Percentiles rank a stretch among this genome's conserved stretches.
phyloP scores from a whole-genome alignment of 2,113 vertebrate genomes.

The Scomber japonicus region DNA sequence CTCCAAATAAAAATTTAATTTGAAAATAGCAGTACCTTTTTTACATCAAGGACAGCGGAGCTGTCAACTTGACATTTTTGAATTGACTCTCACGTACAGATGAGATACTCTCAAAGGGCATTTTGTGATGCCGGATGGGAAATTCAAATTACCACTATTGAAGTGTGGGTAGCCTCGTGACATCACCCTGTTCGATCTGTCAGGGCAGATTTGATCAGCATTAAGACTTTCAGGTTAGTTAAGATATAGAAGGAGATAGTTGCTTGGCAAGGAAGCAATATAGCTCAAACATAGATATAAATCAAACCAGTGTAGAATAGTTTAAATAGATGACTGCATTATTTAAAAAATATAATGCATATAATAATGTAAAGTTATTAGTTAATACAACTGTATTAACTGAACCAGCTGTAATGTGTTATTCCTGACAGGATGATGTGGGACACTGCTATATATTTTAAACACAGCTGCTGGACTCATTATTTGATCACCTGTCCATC shows the following conservation, averaged over 20 bases:
- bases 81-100: slow-evolving; percentile 24
- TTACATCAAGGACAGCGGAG: slow-evolving; percentile 23
- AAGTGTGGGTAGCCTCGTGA: slow-evolving; percentile 7
- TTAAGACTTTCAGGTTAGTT: slow-evolving; percentile 35
- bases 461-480: slow-evolving; percentile 52
- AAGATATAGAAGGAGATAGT: background rate
- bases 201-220: slow-evolving; percentile 26
- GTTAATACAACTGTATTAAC: background rate
- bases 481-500: slow-evolving; percentile 70
- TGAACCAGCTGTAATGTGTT: slow-evolving; percentile 11
- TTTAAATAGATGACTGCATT: no score
- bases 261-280: background rate
- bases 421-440: slow-evolving; percentile 27
- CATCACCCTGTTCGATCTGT: background rate
- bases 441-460: slow-evolving; percentile 36
- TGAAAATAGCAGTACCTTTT: slow-evolving; percentile 25
- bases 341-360: no score
- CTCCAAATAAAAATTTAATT: slow-evolving; percentile 40
- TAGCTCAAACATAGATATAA: background rate
- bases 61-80: slow-evolving; percentile 43
- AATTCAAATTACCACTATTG: slow-evolving; percentile 13
- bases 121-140: slow-evolving; percentile 20
- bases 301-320: background rate
- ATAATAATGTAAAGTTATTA: no score
- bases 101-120: slow-evolving; percentile 23